phyloP scores from a whole-genome alignment of 2,888 invertebrate genomes.

The Oligia strigilis region DNA sequence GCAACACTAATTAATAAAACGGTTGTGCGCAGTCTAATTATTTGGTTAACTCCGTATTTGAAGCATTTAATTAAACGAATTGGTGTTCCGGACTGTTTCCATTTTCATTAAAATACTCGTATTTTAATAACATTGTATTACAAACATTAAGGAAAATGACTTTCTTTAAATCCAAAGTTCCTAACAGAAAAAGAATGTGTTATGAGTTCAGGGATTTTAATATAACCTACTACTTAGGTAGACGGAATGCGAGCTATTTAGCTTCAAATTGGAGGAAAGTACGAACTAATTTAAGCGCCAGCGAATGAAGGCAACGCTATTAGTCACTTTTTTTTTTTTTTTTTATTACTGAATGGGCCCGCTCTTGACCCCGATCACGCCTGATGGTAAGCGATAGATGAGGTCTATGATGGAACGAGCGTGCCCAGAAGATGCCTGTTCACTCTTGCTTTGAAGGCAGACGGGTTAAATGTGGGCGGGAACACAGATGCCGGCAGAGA shows the following conservation, averaged over 20 bases:
- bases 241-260: constrained; percentile 43
- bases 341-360: too few species aligned
- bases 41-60: constrained; percentile 44
- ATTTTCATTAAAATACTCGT: constrained; percentile 36
- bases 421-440: too few species aligned
- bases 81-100: constrained; percentile 16
- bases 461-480: too few species aligned
- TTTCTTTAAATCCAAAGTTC: constrained; percentile 34
- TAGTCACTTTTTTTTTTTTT: too few species aligned
- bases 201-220: constrained; percentile 44
- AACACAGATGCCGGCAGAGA: too few species aligned
- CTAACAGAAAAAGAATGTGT: constrained; percentile 36
- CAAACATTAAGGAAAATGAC: constrained; percentile 25
- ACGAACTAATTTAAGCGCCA: constrained; percentile 51
- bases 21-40: constrained; percentile 40
- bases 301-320: constrained; percentile 44
- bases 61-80: constrained; percentile 42
- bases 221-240: constrained; percentile 20
- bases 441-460: too few species aligned
- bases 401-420: too few species aligned
- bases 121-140: constrained; percentile 36
- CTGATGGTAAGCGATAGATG: too few species aligned
- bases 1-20: constrained; percentile 40
- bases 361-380: too few species aligned
- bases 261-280: constrained; percentile 42